Evolutionary conservation across 2,797 vertebrate genomes (phyloP), one percentile per base, ranked within the genome.

Genomic region (Cynodonichthys magdalenae): DNA sequence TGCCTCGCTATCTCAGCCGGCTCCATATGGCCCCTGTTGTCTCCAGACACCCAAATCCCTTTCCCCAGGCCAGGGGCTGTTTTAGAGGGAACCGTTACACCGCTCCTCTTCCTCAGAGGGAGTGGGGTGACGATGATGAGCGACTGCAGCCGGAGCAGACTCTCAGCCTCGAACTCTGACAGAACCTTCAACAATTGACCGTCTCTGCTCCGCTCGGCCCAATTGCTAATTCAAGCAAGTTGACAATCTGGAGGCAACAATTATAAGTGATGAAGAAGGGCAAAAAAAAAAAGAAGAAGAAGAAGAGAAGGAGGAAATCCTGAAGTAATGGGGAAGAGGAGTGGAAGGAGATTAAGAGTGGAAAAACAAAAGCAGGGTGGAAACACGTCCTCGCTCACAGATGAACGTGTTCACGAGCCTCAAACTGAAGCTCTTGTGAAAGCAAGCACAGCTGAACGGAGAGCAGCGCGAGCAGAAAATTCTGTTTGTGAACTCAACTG

Each of bases 1-100:
- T 87, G 91, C 86, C 89, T 82, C 86, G 90, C 92, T 90, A 89
- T 92, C 90, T 89, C 86, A 84, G 90, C 91, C 87, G 41, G 75
- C 90, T 94, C 92, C 93, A 94, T 94, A 94, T 94, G 93, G 92
- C 91, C 92, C 79, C 85, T 71, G 89, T 89, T 89, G 87, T 94
- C 93, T 94, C 92, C 87, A 92, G 92, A 94, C 93, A 90, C 93
- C 91, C 90, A 91, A 92, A 91, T 93, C 92, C 92, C 93, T 93
- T 89, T 92, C 90, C 92, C 87, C 54, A 80, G 92, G 92, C 92
- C 92, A 90, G 88, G 79, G 91, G 90, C 91, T 93, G 91, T 92
- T 93, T 93, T 91, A 93, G 90, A 88, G 87, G 87, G 85, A 93
- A 89, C 83, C 88, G 82, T 91, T 89, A 90, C 91, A 90, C 87